These are phyloP conservation scores for Falco cherrug DNA, from an alignment of 2,797 vertebrate species.

Conservation along the genomic window DNA sequence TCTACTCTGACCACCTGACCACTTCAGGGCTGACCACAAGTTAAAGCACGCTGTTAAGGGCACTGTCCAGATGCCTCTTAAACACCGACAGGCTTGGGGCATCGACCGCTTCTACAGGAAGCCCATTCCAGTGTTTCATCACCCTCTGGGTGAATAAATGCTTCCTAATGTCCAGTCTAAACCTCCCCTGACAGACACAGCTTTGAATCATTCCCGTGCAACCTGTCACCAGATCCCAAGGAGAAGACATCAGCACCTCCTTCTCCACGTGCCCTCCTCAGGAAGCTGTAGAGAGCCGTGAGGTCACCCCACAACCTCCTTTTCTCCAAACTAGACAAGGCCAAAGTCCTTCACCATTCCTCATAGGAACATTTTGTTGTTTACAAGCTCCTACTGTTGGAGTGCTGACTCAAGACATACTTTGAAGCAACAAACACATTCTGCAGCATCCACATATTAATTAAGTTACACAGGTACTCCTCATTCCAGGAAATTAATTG, in stretches of 20 bases:
- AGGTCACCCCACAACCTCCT: neutral
- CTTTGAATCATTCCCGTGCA: neutral
- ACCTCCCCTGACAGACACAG: rapidly evolving
- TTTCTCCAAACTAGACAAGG: neutral
- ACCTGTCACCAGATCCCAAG: too few species aligned
- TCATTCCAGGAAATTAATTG: neutral
- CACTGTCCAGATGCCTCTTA: neutral
- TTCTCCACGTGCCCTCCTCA: neutral
- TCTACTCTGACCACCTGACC: neutral
- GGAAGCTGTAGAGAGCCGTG: neutral
- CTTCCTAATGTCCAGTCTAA: neutral
- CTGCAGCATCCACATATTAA: neutral
- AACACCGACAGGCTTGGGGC: neutral
- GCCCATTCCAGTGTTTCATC: neutral
- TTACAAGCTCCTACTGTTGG: neutral
- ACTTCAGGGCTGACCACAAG: neutral
- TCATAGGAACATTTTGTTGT: neutral
- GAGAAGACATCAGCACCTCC: neutral
- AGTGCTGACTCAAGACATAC: neutral
- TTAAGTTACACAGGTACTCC: neutral
- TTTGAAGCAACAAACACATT: neutral
- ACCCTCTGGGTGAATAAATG: neutral
- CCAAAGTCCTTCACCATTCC: neutral
- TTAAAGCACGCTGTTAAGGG: neutral
- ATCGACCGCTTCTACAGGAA: neutral